Conservation (phyloP, 2,888 invertebrate genomes). For the Pecten maximus region DNA sequence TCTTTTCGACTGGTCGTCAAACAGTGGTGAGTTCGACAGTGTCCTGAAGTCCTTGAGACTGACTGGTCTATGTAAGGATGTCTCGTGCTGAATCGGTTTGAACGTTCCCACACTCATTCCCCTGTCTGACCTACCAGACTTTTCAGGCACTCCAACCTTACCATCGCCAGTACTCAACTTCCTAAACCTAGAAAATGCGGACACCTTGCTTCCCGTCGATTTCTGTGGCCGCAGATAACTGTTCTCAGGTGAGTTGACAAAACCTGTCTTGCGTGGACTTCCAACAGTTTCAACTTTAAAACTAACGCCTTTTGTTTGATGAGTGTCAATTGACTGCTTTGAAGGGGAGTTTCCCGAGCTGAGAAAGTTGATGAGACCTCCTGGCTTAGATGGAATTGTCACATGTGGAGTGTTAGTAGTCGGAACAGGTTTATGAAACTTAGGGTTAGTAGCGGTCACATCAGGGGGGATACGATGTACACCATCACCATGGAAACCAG, state of each 20-base stretch:
- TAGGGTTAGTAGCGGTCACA: not conserved
- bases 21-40: not conserved
- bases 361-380: conserved; percentile 12
- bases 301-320: not conserved
- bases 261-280: not conserved
- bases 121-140: not conserved
- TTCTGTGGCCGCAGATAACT: not conserved
- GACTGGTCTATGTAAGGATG: not conserved
- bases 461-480: not conserved
- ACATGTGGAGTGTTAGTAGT: not conserved
- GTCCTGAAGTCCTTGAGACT: not conserved
- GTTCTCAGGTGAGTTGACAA: not conserved
- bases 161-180: not conserved
- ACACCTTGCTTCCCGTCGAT: not conserved
- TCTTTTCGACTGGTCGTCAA: not conserved
- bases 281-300: not conserved
- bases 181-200: not conserved
- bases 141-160: not conserved
- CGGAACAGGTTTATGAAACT: not conserved
- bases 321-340: not conserved
- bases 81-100: not conserved
- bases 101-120: not conserved
- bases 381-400: not conserved
- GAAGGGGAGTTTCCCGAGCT: not conserved
- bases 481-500: conserved; percentile 13